Base-by-base conservation (phyloP, 35 echinoderm and acorn worm species). In the Apostichopus japonicus region DNA sequence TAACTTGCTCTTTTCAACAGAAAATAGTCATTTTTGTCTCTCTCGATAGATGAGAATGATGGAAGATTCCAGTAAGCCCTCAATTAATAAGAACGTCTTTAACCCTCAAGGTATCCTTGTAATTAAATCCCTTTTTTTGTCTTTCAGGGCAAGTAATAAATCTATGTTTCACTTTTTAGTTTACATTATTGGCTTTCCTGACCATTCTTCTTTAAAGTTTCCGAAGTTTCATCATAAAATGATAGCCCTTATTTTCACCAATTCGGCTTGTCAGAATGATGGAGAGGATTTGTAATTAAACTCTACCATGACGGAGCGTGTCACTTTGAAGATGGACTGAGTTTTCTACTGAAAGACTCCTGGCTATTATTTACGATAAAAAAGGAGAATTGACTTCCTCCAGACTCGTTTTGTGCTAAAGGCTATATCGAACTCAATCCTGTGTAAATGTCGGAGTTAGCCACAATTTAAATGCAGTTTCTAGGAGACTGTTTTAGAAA, bases 161-260 rank as follows among this genome's bases (percentile, higher is more conserved):
- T 67, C 11, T 67, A 67, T 67, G 63, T 67, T 10, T 67, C 63
- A 67, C 63, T 67, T 67, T 67, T 67, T 15, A 19, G 63, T 67
- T 67, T 67, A 67, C 63, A 67, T 67, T 67, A 67, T 67, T 67
- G 0, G 63, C 19, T 67, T 67, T 67, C 63, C 63, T 67, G 63
- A 67, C 63, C 63, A 67, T 67, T 67, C 63, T 11, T 67, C 63
- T 67, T 67, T 67, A 67, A 67, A 67, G 63, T 67, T 67, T 67
- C 63, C 63, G 63, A 67, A 67, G 7, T 67, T 67, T 67, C 63
- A 19, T 67, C 63, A 67, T 67, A 67, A 67, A 67, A 67, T 67
- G 63, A 67, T 67, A 67, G 63, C 63, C 63, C 63, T 67, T 67
- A 67, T 67, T 67, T 67, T 67, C 63, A 67, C 63, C 63, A 67